These are phyloP conservation scores for Setophaga kirtlandii DNA, from an alignment of 2,113 vertebrate species.

Conservation along the genomic window DNA sequence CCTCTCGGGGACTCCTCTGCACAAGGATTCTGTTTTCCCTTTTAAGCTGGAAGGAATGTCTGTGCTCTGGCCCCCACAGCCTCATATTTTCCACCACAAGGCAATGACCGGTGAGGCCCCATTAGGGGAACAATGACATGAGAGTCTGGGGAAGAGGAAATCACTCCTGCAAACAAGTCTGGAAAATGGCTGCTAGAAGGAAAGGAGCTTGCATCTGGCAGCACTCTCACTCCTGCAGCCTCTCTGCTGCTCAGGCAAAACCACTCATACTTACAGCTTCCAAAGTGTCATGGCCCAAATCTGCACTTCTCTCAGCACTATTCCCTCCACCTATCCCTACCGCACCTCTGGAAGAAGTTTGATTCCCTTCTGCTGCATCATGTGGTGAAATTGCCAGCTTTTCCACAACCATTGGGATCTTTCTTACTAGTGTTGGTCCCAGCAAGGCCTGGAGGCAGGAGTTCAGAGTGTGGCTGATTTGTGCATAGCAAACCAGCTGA, in stretches of 20 bases:
- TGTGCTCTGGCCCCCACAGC: constrained; percentile 5
- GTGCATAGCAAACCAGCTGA: background rate
- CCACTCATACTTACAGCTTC: background rate
- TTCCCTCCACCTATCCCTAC: background rate
- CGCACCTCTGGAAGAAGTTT: background rate
- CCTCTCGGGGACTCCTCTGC: background rate
- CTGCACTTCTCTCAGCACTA: background rate
- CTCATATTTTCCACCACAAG: constrained; percentile 56
- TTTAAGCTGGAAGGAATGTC: constrained; percentile 45
- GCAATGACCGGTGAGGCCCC: constrained; percentile 52
- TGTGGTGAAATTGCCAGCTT: background rate
- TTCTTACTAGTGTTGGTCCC: background rate
- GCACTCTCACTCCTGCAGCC: background rate
- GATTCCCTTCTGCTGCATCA: background rate
- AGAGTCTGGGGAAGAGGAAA: constrained; percentile 48
- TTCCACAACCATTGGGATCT: background rate
- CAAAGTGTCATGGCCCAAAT: background rate
- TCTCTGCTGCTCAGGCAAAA: background rate
- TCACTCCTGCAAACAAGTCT: constrained; percentile 13
- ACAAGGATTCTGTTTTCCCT: background rate
- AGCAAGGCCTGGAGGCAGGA: background rate
- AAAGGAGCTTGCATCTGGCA: background rate
- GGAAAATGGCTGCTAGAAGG: constrained; percentile 43
- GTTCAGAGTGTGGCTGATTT: background rate
- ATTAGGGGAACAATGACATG: constrained; percentile 55